phyloP scores from a whole-genome alignment of 2,888 invertebrate species.

The Thera obeliscata region DNA sequence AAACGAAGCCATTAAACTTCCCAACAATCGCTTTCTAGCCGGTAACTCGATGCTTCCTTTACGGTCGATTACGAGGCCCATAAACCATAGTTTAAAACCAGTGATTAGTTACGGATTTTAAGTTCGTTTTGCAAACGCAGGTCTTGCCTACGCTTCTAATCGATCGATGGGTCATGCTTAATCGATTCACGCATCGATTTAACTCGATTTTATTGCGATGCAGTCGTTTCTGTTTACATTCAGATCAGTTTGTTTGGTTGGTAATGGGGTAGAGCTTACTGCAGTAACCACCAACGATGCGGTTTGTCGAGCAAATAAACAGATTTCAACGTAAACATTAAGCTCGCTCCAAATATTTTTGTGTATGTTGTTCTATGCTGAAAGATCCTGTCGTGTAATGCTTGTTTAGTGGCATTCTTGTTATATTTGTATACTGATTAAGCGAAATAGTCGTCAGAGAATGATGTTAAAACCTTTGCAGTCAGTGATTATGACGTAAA shows the following conservation, averaged over 20 bases:
- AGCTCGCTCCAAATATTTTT: slow-evolving; percentile 20
- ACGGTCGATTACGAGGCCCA: slow-evolving; percentile 51
- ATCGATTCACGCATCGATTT: slow-evolving; percentile 59
- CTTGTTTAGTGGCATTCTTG: neutral
- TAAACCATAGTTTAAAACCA: slow-evolving; percentile 55
- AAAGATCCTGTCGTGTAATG: neutral
- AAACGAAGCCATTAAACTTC: slow-evolving; percentile 16
- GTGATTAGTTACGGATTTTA: slow-evolving; percentile 68
- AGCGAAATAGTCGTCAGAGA: neutral
- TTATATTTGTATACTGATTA: neutral
- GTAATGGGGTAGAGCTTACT: slow-evolving; percentile 45
- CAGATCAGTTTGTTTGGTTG: slow-evolving; percentile 54
- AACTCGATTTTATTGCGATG: slow-evolving; percentile 54
- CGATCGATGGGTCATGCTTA: slow-evolving; percentile 62
- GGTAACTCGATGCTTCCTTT: slow-evolving; percentile 43
- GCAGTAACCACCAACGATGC: slow-evolving; percentile 50
- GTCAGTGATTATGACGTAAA: neutral
- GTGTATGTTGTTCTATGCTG: slow-evolving; percentile 3
- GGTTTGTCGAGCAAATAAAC: slow-evolving; percentile 52
- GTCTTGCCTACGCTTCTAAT: slow-evolving; percentile 60
- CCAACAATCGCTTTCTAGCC: slow-evolving; percentile 36
- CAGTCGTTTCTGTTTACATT: slow-evolving; percentile 53
- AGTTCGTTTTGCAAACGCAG: slow-evolving; percentile 60
- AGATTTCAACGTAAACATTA: slow-evolving; percentile 33
- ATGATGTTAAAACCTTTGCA: too few species aligned